Conservation (phyloP, 1,140 invertebrate species). For the Colletes gigas region DNA sequence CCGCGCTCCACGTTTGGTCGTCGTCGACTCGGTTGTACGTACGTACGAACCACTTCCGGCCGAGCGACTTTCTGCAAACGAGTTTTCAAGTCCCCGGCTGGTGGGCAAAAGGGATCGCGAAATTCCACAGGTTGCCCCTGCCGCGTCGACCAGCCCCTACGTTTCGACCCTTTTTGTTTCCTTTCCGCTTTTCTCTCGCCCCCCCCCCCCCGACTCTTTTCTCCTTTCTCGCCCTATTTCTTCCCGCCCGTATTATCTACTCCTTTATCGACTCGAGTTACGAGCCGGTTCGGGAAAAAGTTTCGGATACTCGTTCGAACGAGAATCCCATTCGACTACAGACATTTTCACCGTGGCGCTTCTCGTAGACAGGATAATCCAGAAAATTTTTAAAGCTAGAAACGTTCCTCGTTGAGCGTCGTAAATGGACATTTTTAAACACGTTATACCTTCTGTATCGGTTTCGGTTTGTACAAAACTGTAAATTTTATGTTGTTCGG, state of each 20-base stretch:
- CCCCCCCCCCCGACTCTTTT: neutral
- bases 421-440: no score
- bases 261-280: neutral
- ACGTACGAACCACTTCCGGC: slow-evolving; percentile 52
- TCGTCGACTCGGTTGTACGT: slow-evolving; percentile 44
- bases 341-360: neutral
- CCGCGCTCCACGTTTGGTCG: slow-evolving; percentile 8
- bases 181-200: slow-evolving; percentile 29
- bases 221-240: no score
- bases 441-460: no score
- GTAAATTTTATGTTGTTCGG: no score
- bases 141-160: slow-evolving; percentile 23
- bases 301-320: neutral
- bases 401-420: no score
- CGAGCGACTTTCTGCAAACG: slow-evolving; percentile 57
- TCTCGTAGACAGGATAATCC: no score
- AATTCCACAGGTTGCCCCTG: slow-evolving; percentile 69
- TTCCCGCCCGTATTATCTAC: slow-evolving; percentile 14
- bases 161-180: slow-evolving; percentile 8
- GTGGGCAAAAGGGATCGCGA: slow-evolving; percentile 48
- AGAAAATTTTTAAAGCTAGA: no score
- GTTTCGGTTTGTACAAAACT: no score
- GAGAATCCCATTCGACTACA: slow-evolving; percentile 18
- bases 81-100: slow-evolving; percentile 56
- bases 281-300: slow-evolving; percentile 19